Evolutionary conservation across 2,113 vertebrate species (phyloP), one percentile per base, ranked within the genome.

Genomic region (Percopsis transmontana): DNA sequence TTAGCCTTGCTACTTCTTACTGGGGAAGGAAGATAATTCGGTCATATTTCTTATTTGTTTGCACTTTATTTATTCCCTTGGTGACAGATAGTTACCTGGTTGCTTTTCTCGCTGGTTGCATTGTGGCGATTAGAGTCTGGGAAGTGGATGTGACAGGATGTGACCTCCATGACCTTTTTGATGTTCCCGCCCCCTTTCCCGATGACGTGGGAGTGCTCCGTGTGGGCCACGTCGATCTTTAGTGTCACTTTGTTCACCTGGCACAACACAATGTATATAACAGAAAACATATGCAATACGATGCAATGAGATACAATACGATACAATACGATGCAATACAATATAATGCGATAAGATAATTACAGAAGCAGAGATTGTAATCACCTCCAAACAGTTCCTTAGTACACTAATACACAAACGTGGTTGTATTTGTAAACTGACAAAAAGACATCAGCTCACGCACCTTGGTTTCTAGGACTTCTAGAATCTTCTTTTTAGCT

Each of bases 121-220:
- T 75, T 93, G 87, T 92, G 90, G 0, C 93, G 91, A 74, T 94
- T 94, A 45, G 93, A 93, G 77, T 94, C 93, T 0, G 93, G 92
- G 75, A 93, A 93, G 66, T 94, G 93, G 68, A 94, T 92, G 77
- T 94, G 93, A 62, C 93, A 94, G 16, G 89, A 90, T 13, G 92
- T 92, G 66, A 91, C 87, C 74, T 93, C 93, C 92, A 94, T 94
- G 66, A 94, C 93, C 74, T 91, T 92, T 70, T 92, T 93, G 64
- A 94, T 94, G 89, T 93, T 94, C 19, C 89, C 90, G 13, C 93
- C 93, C 0, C 93, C 92, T 85, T 93, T 93, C n/a, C 93, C 93
- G 0, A 94, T 94, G 24, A 94, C 93, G 9, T 93, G 91, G 14
- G 92, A 93, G 78, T 94, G 93, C 60, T 93, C 93, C 0, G 92